Conservation (phyloP, 2,113 vertebrate genomes). For the Todiramphus chloris region DNA sequence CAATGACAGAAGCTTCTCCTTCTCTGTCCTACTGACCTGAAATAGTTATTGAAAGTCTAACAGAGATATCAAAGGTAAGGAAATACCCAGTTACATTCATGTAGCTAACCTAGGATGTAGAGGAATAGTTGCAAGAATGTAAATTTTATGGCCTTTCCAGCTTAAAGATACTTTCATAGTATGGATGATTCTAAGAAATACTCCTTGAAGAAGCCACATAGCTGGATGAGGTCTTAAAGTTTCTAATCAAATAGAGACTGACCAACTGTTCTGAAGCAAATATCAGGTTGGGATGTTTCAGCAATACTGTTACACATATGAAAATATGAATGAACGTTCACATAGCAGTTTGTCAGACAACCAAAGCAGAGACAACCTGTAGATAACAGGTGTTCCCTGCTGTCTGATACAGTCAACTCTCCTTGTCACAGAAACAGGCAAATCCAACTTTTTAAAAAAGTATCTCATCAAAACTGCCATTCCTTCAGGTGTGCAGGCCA, state of each 20-base stretch:
- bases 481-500: not conserved
- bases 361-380: not conserved
- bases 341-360: not conserved
- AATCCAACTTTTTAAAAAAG: not conserved
- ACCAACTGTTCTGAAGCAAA: not conserved
- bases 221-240: not conserved
- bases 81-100: not conserved
- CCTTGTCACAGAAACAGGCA: not conserved
- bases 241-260: not conserved
- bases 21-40: not conserved
- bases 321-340: not conserved
- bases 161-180: not conserved
- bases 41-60: not conserved
- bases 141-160: not conserved
- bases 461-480: not conserved
- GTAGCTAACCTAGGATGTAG: not conserved
- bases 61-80: not conserved
- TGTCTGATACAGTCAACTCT: not conserved
- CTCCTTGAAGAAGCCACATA: not conserved
- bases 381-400: not conserved
- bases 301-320: not conserved
- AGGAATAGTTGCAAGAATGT: not conserved
- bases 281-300: not conserved
- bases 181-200: not conserved
- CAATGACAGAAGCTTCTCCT: not conserved